Base-by-base conservation (phyloP, 2,113 vertebrate species). In the Willisornis vidua region DNA sequence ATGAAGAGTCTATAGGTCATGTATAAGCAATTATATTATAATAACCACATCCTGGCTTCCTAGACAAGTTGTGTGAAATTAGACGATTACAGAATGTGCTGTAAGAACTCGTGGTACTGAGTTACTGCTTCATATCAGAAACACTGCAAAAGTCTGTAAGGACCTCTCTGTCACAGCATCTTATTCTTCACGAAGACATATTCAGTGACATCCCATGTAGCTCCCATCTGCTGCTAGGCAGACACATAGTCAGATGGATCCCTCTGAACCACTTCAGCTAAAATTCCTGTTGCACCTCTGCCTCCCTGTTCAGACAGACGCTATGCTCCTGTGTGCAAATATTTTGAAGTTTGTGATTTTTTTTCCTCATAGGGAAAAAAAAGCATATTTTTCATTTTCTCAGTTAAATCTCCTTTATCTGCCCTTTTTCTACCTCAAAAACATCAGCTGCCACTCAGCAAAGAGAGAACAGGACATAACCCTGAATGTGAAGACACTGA, bases 201-300 rank as follows among this genome's bases (percentile, higher is more conserved):
- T 7, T 66, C 43, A 49, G 1, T 51, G 39, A 29, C 4, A 5
- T 10, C 20, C 45, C 1, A 0, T 14, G 24, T 0, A 70, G 25
- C 12, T 46, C 55, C 77, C 43, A 43, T 48, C 31, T 84, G 61
- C 52, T 52, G 33, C 39, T 16, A 51, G 65, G 49, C 67, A 88
- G 52, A 26, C 29, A 20, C 71, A 84, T 77, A 43, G 17, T 8
- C 12, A 1, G 51, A 58, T 29, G 29, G 29, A 85, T 12, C 23
- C 31, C 54, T 72, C 55, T 57, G 15, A 80, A 67, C 9, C 8
- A 31, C n/a, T 77, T 59, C 57, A 71, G 8, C 46, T 62, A 39
- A 39, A 48, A 77, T 43, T 83, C 59, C 37, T 1, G 1, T 3
- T 12, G 3, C 20, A 79, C 18, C 22, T 58, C 77, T 87, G 4